Percentiles rank a stretch among this genome's conserved stretches.
Conservation (phyloP, 35 echinoderm and acorn worm species). For the Apostichopus californicus region DNA sequence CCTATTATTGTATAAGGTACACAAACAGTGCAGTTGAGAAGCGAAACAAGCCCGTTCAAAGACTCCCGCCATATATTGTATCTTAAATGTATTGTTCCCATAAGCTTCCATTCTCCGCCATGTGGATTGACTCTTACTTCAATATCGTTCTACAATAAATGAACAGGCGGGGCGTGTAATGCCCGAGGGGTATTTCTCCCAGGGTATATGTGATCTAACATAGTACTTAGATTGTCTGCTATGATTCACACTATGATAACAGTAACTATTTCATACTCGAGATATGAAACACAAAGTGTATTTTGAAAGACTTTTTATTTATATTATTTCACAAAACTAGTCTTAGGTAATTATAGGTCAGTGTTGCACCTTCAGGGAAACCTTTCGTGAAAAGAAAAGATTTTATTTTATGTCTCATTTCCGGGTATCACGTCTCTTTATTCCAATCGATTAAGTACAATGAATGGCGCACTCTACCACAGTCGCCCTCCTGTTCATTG, state of each 20-base stretch:
- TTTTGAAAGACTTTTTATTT: not conserved
- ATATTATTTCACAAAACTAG: too few relatives aligned
- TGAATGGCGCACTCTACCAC: not conserved
- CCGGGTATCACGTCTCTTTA: not conserved
- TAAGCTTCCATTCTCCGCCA: not conserved
- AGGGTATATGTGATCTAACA: not conserved
- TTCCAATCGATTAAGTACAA: not conserved
- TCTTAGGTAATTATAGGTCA: not conserved
- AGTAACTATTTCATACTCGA: conserved; percentile 14
- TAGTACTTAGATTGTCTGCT: not conserved
- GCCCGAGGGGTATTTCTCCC: not conserved
- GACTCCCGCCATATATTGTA: not conserved
- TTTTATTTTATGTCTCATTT: not conserved
- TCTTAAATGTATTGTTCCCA: too few relatives aligned
- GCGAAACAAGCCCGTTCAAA: not conserved
- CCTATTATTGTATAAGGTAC: not conserved
- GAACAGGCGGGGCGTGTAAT: not conserved
- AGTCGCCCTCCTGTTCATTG: not conserved
- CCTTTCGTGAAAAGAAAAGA: not conserved
- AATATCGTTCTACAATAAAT: not conserved
- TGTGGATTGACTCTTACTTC: not conserved
- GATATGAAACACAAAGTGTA: not conserved
- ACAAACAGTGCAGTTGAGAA: not conserved
- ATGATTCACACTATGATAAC: not conserved
- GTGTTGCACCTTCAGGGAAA: not conserved